Base-by-base conservation (phyloP, 2,797 vertebrate species). In the Enteromius mattozi region DNA sequence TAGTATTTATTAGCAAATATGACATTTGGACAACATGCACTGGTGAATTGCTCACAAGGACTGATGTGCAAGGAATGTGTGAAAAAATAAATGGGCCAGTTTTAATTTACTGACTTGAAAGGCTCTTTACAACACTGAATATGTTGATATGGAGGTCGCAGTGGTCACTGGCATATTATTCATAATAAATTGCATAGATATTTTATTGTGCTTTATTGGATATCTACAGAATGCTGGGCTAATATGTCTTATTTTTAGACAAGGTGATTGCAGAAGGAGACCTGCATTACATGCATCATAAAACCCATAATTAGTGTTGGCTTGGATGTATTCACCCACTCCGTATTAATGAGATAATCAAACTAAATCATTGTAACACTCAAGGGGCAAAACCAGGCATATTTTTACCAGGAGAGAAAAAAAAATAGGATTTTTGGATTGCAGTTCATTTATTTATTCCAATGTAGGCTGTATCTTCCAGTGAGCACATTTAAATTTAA, bases 201-300 rank as follows among this genome's bases (percentile, higher is more conserved):
- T 59, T 78, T 69, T 82, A 30, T 65, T 69, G 80, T 78, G 40
- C 75, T 56, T 45, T 49, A 83, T 81, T 88, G 72, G 75, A 75
- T 70, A 35, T 70, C 69, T 87, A 51, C 76, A 82, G 40, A 86
- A 85, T 68, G 65, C 84, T 71, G 13, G 56, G 35, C 24, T 80
- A 76, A 86, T 63, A 69, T 89, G 85, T 91, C 91, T 88, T 91
- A 89, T 91, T 94, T 92, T 92, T 88, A 92, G 89, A 92, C 88
- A 90, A 92, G 90, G 90, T 93, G 92, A 81, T 79, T 84, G 56
- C 61, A 63, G 87, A 59, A 88, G 79, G 89, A 89, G 90, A 93
- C 92, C 93, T 92, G 93, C 92, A 95, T 95, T 90, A 94, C 93
- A 93, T 91, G 93, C 92, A 90, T 91, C 94, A 94, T 94, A 95